Percentiles rank a stretch among this genome's conserved stretches.
Conservation (phyloP, 2,888 invertebrate genomes). For the Hipparchia semele region DNA sequence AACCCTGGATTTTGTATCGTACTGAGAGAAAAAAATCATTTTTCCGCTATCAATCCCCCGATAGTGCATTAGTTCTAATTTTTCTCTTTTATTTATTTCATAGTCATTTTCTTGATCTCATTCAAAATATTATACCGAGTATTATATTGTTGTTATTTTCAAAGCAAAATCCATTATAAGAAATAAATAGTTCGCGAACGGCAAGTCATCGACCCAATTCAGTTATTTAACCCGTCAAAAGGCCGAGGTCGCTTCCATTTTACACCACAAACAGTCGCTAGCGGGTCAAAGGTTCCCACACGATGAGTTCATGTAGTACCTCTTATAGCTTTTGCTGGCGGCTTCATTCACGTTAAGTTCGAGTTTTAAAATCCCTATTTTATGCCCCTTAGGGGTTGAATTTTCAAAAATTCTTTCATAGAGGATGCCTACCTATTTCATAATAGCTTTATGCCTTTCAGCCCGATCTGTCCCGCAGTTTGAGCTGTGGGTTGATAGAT, state of each 20-base stretch:
- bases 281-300: background rate
- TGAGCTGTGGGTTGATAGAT: too few species aligned
- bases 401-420: too few species aligned
- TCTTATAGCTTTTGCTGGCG: too few species aligned
- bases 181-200: constrained; percentile 6
- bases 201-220: constrained; percentile 32
- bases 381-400: too few species aligned
- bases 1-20: background rate
- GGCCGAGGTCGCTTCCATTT: background rate
- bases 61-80: background rate
- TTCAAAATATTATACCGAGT: too few species aligned
- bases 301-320: too few species aligned
- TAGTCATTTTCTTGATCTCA: background rate
- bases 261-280: background rate
- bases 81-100: constrained; percentile 6
- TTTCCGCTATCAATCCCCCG: background rate
- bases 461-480: too few species aligned
- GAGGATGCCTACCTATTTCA: too few species aligned
- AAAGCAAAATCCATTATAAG: constrained; percentile 10
- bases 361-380: too few species aligned
- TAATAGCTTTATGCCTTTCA: too few species aligned
- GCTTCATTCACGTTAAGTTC: background rate
- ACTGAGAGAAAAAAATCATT: background rate
- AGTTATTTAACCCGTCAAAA: background rate
- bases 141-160: background rate